Conservation (phyloP, 2,113 vertebrate species). For the Cairina moschata region DNA sequence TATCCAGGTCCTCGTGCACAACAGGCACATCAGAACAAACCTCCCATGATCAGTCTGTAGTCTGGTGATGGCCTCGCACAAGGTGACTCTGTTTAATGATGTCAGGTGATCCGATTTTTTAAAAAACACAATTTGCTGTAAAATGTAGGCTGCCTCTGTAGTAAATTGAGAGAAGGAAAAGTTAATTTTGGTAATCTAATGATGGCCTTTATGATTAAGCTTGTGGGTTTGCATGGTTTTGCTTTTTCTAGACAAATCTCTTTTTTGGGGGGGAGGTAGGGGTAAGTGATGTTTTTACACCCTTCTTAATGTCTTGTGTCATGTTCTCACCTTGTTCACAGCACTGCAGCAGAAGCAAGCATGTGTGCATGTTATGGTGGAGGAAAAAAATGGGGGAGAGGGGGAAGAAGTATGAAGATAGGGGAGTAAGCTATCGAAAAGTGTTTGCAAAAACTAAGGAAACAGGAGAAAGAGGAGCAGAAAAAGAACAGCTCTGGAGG, state of each 20-base stretch:
- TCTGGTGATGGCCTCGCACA: background rate
- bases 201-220: background rate
- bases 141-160: background rate
- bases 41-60: background rate
- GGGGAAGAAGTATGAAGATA: background rate
- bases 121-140: background rate
- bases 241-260: background rate
- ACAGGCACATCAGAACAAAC: background rate
- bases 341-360: background rate
- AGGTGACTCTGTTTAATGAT: background rate
- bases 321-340: background rate
- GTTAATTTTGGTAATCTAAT: background rate
- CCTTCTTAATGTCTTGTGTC: background rate
- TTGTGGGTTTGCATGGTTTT: background rate
- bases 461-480: background rate
- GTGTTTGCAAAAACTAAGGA: background rate
- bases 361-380: background rate
- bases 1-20: background rate
- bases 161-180: background rate
- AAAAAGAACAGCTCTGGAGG: background rate
- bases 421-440: background rate
- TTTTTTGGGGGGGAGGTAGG: background rate
- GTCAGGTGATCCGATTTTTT: background rate
- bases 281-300: background rate
- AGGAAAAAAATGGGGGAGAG: background rate